Conservation (phyloP, 2,797 vertebrate species). For the Odontamblyopus lacepedii region DNA sequence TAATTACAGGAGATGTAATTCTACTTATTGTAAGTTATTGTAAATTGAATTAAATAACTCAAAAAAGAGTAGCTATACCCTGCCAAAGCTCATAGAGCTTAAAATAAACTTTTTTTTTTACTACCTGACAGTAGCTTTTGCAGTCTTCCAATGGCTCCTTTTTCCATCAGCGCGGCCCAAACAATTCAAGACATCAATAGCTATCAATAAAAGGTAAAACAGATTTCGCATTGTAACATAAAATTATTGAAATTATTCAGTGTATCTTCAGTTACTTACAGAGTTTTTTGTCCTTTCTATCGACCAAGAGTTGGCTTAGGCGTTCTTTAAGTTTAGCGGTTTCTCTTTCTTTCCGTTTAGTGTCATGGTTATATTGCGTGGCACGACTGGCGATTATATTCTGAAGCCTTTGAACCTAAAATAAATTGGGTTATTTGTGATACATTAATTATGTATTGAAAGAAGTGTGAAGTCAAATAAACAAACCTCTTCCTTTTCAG, state of each 20-base stretch:
- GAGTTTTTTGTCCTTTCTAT: constrained; percentile 92
- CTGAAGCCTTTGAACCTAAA: constrained; percentile 94
- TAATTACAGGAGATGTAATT: too few relatives aligned
- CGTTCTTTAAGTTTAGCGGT: constrained; percentile 92
- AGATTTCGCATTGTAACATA: background rate
- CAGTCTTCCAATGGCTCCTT: constrained; percentile 92
- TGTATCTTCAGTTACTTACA: constrained; percentile 66
- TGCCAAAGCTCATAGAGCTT: background rate
- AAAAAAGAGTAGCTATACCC: too few relatives aligned
- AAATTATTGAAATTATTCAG: background rate
- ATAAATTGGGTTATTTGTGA: background rate
- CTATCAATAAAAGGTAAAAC: constrained; percentile 61
- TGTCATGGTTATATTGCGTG: constrained; percentile 94
- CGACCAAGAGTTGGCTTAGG: constrained; percentile 90
- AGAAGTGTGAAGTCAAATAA: background rate
- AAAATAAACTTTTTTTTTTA: background rate
- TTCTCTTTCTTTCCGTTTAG: constrained; percentile 95
- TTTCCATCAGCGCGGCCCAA: constrained; percentile 92
- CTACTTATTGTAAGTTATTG: too few relatives aligned
- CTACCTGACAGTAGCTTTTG: constrained; percentile 88
- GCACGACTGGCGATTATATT: constrained; percentile 92
- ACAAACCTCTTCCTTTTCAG: constrained; percentile 93
- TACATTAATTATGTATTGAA: background rate
- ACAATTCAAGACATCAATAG: constrained; percentile 92
- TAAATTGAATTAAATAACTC: too few relatives aligned